A percentile compares a stretch with the other conserved stretches of the same genome.
These are phyloP conservation scores for Hyposmocoma kahamanoa DNA, from an alignment of 1,140 invertebrate species.

Conservation along the genomic window DNA sequence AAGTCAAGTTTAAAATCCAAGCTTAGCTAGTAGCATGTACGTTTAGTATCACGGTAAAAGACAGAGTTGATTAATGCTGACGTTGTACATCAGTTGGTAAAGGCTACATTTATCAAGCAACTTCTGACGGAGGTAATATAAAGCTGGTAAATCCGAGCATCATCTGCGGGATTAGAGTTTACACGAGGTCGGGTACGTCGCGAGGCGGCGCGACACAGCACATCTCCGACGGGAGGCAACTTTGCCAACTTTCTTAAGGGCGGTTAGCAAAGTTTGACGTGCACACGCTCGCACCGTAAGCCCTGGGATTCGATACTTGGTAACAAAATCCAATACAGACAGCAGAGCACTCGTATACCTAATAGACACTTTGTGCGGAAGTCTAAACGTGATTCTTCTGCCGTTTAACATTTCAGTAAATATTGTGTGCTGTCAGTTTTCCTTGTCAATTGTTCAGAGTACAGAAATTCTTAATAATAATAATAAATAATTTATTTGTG, in stretches of 20 bases:
- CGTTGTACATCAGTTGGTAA: slow-evolving; percentile 25
- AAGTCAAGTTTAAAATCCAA: too few relatives aligned
- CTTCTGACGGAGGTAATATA: slow-evolving; percentile 49
- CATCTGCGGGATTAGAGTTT: slow-evolving; percentile 67
- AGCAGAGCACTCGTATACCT: slow-evolving; percentile 13
- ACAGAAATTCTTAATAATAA: too few relatives aligned
- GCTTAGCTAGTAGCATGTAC: too few relatives aligned
- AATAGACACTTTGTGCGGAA: too few relatives aligned
- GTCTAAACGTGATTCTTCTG: too few relatives aligned
- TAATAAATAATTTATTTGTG: too few relatives aligned
- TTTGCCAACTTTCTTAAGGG: slow-evolving; percentile 67
- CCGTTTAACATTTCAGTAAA: too few relatives aligned
- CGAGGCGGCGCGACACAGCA: slow-evolving; percentile 47
- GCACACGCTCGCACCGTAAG: slow-evolving; percentile 56
- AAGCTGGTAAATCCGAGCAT: slow-evolving; percentile 62
- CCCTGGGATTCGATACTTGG: slow-evolving; percentile 53
- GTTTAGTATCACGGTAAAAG: too few relatives aligned
- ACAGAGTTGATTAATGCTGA: slow-evolving; percentile 9
- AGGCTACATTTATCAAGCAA: slow-evolving; percentile 47
- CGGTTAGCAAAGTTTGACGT: slow-evolving; percentile 68
- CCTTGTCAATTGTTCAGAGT: too few relatives aligned
- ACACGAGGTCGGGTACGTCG: slow-evolving; percentile 52
- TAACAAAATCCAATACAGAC: slow-evolving; percentile 47
- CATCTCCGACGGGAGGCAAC: slow-evolving; percentile 57
- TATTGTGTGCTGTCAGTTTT: too few relatives aligned